Percentiles rank a stretch among this genome's conserved stretches.
These are phyloP conservation scores for Danio tinwini DNA, from an alignment of 2,797 vertebrate genomes.

Conservation along the genomic window DNA sequence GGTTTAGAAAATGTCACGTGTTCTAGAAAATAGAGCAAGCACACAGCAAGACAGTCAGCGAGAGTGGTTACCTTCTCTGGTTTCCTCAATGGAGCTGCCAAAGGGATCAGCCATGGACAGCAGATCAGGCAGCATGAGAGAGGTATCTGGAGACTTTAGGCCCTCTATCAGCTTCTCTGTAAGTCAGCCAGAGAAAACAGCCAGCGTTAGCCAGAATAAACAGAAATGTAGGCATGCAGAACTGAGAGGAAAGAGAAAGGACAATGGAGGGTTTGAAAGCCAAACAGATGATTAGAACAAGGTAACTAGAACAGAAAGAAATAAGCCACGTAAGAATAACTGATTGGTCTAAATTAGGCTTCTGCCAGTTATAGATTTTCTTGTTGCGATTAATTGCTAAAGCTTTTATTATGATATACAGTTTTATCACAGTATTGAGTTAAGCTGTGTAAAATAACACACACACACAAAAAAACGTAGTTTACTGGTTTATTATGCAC, in stretches of 20 bases:
- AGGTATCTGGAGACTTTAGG: constrained; percentile 95
- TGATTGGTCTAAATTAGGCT: not conserved
- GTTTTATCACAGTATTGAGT: too few species aligned
- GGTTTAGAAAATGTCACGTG: too few species aligned
- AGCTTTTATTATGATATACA: too few species aligned
- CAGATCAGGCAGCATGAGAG: constrained; percentile 93
- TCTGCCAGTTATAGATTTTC: too few species aligned
- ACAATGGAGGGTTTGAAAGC: not conserved
- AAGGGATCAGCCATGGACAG: constrained; percentile 95
- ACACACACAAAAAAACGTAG: too few species aligned
- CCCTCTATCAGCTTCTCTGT: constrained; percentile 98
- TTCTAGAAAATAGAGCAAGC: not conserved
- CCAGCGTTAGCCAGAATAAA: constrained; percentile 39
- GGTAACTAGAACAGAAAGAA: not conserved
- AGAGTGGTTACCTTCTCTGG: constrained; percentile 85
- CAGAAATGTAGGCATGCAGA: not conserved
- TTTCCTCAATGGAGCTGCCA: constrained; percentile 84
- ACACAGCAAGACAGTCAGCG: not conserved
- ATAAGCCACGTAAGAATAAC: not conserved
- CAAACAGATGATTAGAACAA: not conserved
- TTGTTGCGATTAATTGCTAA: too few species aligned
- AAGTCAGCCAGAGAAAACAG: constrained; percentile 57
- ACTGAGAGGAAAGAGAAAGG: not conserved
- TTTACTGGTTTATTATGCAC: too few species aligned
- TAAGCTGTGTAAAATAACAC: too few species aligned